Evolutionary conservation across 92 coral and sea anemone species (phyloP), one percentile per base, ranked within the genome.

Genomic region (Porites divaricata): DNA sequence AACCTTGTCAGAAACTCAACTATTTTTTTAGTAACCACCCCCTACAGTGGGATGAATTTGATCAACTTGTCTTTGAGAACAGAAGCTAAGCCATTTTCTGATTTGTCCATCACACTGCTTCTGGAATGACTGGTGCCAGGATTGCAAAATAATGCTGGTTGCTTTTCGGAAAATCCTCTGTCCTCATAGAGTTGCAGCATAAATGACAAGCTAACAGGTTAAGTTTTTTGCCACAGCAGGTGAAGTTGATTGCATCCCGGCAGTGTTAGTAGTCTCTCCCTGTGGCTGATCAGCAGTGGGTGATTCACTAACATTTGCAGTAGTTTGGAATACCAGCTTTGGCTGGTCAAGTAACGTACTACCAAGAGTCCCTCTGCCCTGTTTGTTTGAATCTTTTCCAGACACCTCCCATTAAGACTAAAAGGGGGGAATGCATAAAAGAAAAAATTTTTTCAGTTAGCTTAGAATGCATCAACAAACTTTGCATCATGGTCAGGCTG

Each of bases 161-260:
- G 93, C 82, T 53, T 79, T 51, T n/a, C 57, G 75, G 90, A 86
- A 89, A 89, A 78, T 24, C 90, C 87, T 86, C 87, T 80, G 87
- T 89, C 61, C 25, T 89, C 8, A 76, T 85, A 89, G 57, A 24
- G 21, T 72, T 41, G 59, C 87, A 89, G 62, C 76, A 86, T 53
- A 81, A 80, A 56, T 81, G 90, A 86, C 93, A 85, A 50, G 89
- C 89, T 28, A 86, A 71, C 68, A 79, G 79, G 50, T 70, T 86
- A 86, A 86, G 22, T 58, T 86, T 86, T 67, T 79, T 41, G n/a
- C 66, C 86, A 56, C 76, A 87, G 59, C 13, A 87, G 91, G 86
- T 87, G 87, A 21, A 81, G 77, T 72, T 64, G 65, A 53, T 41
- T 70, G 53, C 58, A 73, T 61, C 57, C 77, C 35, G 91, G 91